Percentiles rank a stretch among this genome's conserved stretches.
phyloP scores from a whole-genome alignment of 2,113 vertebrate species.

The Leptodactylus fuscus region DNA sequence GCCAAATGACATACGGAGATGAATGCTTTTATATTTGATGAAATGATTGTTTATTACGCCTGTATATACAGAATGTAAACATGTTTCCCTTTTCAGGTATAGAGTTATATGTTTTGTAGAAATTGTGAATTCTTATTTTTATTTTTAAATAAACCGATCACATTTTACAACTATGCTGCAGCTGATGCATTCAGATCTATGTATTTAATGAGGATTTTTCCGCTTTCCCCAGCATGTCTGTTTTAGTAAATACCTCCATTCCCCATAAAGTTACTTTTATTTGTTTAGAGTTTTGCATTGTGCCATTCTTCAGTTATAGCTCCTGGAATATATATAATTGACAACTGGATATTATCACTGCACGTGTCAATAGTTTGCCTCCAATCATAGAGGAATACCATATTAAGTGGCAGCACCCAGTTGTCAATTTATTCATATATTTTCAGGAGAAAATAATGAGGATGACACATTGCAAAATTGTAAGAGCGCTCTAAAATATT shows the following conservation, averaged over 20 bases:
- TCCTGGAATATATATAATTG: too few relatives aligned
- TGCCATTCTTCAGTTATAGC: too few relatives aligned
- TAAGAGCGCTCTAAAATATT: not conserved
- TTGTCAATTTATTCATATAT: not conserved
- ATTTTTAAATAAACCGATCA: constrained; percentile 17
- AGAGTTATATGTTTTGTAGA: constrained; percentile 3
- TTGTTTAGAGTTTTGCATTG: too few relatives aligned
- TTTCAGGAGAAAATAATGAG: not conserved
- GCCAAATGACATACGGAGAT: not conserved
- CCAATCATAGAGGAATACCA: not conserved
- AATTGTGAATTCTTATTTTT: not conserved
- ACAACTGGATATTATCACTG: not conserved
- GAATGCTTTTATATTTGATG: not conserved
- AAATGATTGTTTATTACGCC: not conserved
- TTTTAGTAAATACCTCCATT: not conserved
- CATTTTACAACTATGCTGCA: not conserved
- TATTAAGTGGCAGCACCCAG: not conserved
- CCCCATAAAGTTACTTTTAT: too few relatives aligned
- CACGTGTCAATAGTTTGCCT: not conserved
- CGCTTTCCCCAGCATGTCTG: not conserved
- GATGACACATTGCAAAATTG: not conserved
- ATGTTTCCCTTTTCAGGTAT: not conserved
- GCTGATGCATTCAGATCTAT: not conserved
- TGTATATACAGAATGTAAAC: not conserved
- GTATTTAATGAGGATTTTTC: not conserved